Percentiles rank a stretch among this genome's conserved stretches.
Evolutionary conservation across 2,797 vertebrate species (phyloP).

Genomic region (Carduelis carduelis): DNA sequence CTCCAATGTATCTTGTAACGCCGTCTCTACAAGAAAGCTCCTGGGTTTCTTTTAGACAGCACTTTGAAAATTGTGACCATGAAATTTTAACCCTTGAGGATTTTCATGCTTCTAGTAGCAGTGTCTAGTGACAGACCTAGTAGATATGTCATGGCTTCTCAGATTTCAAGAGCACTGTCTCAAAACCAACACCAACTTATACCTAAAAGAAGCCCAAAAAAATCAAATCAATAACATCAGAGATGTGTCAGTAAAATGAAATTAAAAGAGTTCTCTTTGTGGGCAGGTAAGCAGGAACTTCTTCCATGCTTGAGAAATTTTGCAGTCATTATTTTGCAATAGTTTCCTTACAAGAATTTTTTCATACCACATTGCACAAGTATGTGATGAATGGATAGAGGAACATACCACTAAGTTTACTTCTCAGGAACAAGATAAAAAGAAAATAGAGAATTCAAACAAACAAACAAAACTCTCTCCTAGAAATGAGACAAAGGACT

Average conservation of each 20-base stretch:
- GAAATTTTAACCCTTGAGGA: background rate
- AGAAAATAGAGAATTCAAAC: background rate
- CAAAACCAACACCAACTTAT: background rate
- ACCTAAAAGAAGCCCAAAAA: background rate
- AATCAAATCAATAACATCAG: background rate
- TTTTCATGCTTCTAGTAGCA: background rate
- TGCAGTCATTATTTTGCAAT: background rate
- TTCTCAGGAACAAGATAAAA: background rate
- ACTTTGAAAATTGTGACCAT: background rate
- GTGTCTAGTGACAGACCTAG: no score
- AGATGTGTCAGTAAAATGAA: background rate
- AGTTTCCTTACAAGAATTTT: background rate
- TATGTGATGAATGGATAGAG: background rate
- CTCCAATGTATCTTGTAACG: background rate
- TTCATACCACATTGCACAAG: background rate
- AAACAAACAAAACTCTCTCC: rapidly evolving
- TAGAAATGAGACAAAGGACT: rapidly evolving
- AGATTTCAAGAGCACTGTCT: background rate
- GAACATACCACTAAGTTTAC: background rate
- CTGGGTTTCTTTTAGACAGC: background rate
- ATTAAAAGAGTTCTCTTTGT: background rate
- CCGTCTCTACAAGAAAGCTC: background rate
- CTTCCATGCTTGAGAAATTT: background rate
- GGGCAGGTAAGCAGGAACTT: background rate
- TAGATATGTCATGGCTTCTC: background rate